Conservation (phyloP, 2,797 vertebrate species). For the Fistularia commersonii region DNA sequence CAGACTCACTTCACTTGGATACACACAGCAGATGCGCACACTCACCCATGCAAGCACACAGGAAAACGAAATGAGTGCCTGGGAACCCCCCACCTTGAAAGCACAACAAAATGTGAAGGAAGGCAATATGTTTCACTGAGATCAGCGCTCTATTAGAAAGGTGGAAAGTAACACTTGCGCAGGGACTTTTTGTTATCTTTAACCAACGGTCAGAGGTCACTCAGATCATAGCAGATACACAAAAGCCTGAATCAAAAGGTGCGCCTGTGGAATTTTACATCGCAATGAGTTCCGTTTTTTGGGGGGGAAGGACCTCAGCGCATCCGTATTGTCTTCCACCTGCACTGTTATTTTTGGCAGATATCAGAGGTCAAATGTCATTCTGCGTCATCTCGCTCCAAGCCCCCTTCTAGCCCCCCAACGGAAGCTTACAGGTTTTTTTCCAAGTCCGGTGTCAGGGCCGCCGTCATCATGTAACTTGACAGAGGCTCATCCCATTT, state of each 20-base stretch:
- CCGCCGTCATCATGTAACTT: background rate
- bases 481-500: background rate
- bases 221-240: background rate
- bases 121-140: background rate
- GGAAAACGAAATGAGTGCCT: no score
- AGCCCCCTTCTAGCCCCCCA: background rate
- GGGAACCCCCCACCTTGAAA: no score
- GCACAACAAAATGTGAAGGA: background rate
- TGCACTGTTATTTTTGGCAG: conserved; percentile 29
- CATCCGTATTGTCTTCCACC: conserved; percentile 12
- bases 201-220: conserved; percentile 26
- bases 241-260: background rate
- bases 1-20: no score
- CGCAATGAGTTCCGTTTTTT: conserved; percentile 31
- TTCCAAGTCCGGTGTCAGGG: no score
- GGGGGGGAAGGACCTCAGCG: conserved; percentile 31
- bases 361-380: background rate
- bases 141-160: background rate
- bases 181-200: conserved; percentile 9
- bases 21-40: no score
- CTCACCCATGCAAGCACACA: no score
- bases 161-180: conserved; percentile 2
- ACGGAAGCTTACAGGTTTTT: conserved; percentile 4
- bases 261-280: conserved; percentile 8
- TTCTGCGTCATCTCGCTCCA: background rate